These are phyloP conservation scores for Anableps anableps DNA, from an alignment of 2,797 vertebrate genomes.

Conservation along the genomic window DNA sequence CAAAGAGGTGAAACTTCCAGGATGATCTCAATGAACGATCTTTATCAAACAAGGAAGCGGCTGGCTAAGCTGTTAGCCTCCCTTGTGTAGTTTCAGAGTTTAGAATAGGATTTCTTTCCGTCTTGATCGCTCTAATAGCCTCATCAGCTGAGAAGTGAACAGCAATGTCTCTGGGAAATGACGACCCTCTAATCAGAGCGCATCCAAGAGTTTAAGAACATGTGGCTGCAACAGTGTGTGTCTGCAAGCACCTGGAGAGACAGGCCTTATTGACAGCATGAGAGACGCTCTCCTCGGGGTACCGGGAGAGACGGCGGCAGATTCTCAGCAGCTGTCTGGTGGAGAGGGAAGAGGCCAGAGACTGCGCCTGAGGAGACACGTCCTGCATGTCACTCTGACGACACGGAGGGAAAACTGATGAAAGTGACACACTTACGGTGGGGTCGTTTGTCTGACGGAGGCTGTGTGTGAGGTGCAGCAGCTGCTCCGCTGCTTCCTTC, in stretches of 20 bases:
- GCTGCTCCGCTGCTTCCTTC: slow-evolving; percentile 85
- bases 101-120: no score
- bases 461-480: slow-evolving; percentile 89
- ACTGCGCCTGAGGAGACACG: slow-evolving; percentile 84
- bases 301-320: slow-evolving; percentile 88
- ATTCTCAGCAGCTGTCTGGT: slow-evolving; percentile 93
- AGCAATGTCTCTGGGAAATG: no score
- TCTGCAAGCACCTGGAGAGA: slow-evolving; percentile 88
- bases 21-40: neutral
- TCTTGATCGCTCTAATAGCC: no score
- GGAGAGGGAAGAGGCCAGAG: slow-evolving; percentile 92
- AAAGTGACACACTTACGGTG: slow-evolving; percentile 81
- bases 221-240: neutral
- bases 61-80: neutral
- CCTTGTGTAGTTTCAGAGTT: no score
- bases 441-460: slow-evolving; percentile 89
- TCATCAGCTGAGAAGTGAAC: no score
- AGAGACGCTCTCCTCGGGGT: slow-evolving; percentile 90
- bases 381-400: slow-evolving; percentile 6
- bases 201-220: neutral
- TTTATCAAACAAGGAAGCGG: neutral
- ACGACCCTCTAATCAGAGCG: neutral
- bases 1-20: neutral
- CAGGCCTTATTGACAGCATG: slow-evolving; percentile 93
- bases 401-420: neutral